These are phyloP conservation scores for Fregata magnificens DNA, from an alignment of 2,113 vertebrate species.

Conservation along the genomic window DNA sequence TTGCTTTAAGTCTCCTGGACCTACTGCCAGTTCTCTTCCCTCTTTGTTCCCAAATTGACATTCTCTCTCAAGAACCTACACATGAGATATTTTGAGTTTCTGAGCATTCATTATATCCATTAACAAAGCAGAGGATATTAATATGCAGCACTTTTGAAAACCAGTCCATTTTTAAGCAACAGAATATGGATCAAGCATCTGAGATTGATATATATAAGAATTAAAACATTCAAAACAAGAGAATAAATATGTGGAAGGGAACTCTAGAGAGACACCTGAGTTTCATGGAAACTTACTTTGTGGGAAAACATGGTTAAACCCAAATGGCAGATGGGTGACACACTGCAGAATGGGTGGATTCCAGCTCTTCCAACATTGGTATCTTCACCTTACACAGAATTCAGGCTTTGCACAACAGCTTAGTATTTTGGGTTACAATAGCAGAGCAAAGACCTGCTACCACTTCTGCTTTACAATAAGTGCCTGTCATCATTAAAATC, in stretches of 20 bases:
- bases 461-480: neutral
- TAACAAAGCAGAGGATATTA: neutral
- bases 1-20: neutral
- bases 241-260: neutral
- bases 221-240: neutral
- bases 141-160: neutral
- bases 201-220: neutral
- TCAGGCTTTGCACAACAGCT: neutral
- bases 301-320: neutral
- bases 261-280: neutral
- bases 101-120: neutral
- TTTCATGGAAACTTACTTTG: neutral
- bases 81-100: neutral
- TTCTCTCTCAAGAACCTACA: neutral
- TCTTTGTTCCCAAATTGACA: neutral
- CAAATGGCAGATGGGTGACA: neutral
- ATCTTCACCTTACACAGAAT: neutral
- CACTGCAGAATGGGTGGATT: neutral
- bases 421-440: neutral
- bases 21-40: neutral
- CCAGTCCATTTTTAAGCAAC: neutral
- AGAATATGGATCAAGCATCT: neutral
- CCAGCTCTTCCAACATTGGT: neutral
- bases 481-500: neutral
- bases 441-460: neutral